Percentiles rank a stretch among this genome's conserved stretches.
Evolutionary conservation across 1,140 invertebrate species (phyloP).

Genomic region (Thalassaphorura encarpata): DNA sequence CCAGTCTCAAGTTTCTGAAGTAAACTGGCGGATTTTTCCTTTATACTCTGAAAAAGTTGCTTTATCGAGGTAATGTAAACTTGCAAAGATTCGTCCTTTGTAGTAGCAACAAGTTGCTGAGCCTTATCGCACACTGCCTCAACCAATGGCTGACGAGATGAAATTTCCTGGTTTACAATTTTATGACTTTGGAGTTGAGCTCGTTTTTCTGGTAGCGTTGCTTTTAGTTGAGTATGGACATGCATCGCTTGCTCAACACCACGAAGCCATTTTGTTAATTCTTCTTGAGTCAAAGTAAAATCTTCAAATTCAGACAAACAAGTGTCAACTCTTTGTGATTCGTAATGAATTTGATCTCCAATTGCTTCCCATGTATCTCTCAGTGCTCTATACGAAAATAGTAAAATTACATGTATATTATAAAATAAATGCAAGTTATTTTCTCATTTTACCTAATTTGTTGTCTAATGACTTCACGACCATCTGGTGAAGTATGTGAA

Average conservation of each 20-base stretch:
- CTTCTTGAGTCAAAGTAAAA: slow-evolving; percentile 75
- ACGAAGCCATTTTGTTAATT: slow-evolving; percentile 81
- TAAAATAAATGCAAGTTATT: slow-evolving; percentile 9
- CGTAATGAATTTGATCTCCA: slow-evolving; percentile 66
- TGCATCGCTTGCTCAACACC: slow-evolving; percentile 86
- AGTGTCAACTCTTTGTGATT: slow-evolving; percentile 66
- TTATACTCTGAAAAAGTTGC: slow-evolving; percentile 59
- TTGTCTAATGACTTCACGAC: slow-evolving; percentile 79
- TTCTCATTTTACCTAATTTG: slow-evolving; percentile 51
- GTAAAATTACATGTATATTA: slow-evolving; percentile 1
- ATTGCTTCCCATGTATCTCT: slow-evolving; percentile 77
- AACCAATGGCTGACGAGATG: slow-evolving; percentile 77
- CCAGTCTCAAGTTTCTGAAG: slow-evolving; percentile 73
- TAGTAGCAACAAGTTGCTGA: slow-evolving; percentile 76
- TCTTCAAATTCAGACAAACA: slow-evolving; percentile 82
- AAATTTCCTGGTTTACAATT: slow-evolving; percentile 90
- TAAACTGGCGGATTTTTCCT: slow-evolving; percentile 46
- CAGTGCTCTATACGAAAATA: slow-evolving; percentile 47
- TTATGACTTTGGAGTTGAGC: slow-evolving; percentile 58
- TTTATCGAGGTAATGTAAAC: slow-evolving; percentile 80
- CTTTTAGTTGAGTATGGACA: slow-evolving; percentile 78
- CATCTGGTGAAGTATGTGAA: slow-evolving; percentile 82
- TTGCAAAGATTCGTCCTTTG: slow-evolving; percentile 73
- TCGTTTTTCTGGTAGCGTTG: slow-evolving; percentile 83
- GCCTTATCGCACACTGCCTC: slow-evolving; percentile 87